A percentile compares a stretch with the other conserved stretches of the same genome.
Conservation (phyloP, 1,140 invertebrate genomes). For the Grapholita molesta region DNA sequence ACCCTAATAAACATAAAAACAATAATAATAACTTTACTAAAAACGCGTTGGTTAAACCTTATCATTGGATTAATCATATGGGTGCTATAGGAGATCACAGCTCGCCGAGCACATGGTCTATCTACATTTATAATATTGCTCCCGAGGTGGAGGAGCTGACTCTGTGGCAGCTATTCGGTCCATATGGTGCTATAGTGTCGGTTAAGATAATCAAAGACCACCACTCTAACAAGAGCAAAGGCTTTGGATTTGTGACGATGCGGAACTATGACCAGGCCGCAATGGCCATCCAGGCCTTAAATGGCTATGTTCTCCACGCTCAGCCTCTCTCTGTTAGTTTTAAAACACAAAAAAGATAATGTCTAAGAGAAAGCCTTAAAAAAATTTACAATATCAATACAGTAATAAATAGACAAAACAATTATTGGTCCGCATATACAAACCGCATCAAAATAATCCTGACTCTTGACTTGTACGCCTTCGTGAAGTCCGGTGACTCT, state of each 20-base stretch:
- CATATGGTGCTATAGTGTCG: constrained; percentile 98
- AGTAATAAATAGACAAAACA: constrained; percentile 71
- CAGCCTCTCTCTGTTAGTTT: constrained; percentile 99
- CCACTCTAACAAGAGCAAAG: constrained; percentile 99
- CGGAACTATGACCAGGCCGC: constrained; percentile 99
- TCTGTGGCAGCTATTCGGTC: constrained; percentile 99
- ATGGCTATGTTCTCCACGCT: constrained; percentile 97
- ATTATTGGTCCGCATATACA: constrained; percentile 64
- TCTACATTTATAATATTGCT: constrained; percentile 99
- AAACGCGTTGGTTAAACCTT: constrained; percentile 64
- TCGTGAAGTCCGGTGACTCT: constrained; percentile 60
- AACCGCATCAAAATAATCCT: constrained; percentile 51
- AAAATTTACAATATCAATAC: constrained; percentile 72
- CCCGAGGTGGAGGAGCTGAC: constrained; percentile 99
- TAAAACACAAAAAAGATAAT: constrained; percentile 92
- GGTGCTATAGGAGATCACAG: constrained; percentile 78
- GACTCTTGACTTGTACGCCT: constrained; percentile 50
- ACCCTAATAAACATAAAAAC: constrained; percentile 73
- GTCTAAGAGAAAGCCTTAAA: constrained; percentile 49
- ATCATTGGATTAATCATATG: constrained; percentile 77
- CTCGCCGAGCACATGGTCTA: constrained; percentile 92
- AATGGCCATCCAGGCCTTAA: constrained; percentile 97
- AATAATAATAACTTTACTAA: constrained; percentile 73
- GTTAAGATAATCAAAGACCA: constrained; percentile 99
- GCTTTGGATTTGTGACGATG: constrained; percentile 99